These are phyloP conservation scores for Eucidaris tribuloides DNA, from an alignment of 35 echinoderm and acorn worm species.

Conservation along the genomic window DNA sequence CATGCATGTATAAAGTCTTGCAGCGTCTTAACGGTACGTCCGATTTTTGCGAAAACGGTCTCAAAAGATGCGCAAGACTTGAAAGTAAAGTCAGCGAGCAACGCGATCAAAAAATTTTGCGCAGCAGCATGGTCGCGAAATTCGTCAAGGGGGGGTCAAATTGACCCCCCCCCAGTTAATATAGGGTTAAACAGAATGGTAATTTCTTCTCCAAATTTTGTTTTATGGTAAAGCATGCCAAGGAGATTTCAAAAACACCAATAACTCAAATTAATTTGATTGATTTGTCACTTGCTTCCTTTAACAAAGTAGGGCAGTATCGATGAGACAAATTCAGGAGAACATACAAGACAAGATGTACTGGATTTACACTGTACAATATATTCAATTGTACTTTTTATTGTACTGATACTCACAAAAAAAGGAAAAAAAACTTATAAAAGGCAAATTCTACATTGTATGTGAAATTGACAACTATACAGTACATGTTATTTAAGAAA, in stretches of 20 bases:
- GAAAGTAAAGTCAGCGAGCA: too few species aligned
- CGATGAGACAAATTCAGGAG: not conserved
- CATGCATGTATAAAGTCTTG: too few species aligned
- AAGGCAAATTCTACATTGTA: not conserved
- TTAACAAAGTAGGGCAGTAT: not conserved
- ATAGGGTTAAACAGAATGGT: not conserved
- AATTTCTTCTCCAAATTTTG: not conserved
- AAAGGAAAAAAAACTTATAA: not conserved
- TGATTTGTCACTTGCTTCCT: not conserved
- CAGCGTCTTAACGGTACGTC: too few species aligned
- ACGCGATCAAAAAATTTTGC: too few species aligned
- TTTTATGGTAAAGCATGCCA: too few species aligned
- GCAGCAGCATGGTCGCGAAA: too few species aligned
- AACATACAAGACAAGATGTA: not conserved
- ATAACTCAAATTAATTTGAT: not conserved
- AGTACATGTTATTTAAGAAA: not conserved
- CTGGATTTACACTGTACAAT: constrained; percentile 23
- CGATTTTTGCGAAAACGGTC: too few species aligned
- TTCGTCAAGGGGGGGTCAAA: too few species aligned
- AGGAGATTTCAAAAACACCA: too few species aligned
- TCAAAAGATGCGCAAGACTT: too few species aligned
- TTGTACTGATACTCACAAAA: constrained; percentile 21
- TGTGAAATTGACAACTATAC: not conserved
- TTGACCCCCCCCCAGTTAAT: too few species aligned
- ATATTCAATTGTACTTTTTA: constrained; percentile 11